phyloP scores from a whole-genome alignment of 37 sponge, comb jelly and placozoan species.

The Tethya wilhelma region DNA sequence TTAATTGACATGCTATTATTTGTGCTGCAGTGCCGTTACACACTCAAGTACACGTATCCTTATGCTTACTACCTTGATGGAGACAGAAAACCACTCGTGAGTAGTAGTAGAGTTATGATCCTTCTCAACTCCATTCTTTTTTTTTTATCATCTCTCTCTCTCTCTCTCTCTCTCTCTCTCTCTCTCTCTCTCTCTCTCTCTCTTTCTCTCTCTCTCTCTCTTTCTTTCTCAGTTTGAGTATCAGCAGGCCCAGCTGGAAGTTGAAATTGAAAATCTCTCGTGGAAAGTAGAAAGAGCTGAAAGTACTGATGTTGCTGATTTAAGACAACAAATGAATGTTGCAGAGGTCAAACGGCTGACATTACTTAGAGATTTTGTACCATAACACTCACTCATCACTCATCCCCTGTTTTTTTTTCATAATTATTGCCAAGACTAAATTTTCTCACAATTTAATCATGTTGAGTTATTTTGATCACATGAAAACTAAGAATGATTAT shows the following conservation, averaged over 20 bases:
- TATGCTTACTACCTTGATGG: constrained; percentile 83
- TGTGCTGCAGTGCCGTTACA: constrained; percentile 74
- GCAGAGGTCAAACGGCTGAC: constrained; percentile 74
- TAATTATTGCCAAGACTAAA: background rate
- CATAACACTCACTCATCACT: no score
- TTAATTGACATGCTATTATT: background rate
- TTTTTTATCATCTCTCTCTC: constrained; percentile 16
- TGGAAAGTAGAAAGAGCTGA: constrained; percentile 88
- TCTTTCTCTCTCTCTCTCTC: constrained; percentile 35
- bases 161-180: constrained; percentile 45
- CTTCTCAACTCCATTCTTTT: background rate
- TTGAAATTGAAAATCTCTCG: constrained; percentile 91
- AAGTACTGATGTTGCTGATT: constrained; percentile 60
- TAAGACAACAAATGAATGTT: constrained; percentile 73
- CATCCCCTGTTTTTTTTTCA: no score
- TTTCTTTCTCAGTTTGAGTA: constrained; percentile 83
- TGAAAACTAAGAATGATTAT: background rate
- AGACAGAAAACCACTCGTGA: constrained; percentile 78
- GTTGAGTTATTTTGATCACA: no score
- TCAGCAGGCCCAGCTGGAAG: constrained; percentile 91
- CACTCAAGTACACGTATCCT: constrained; percentile 91
- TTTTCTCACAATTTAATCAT: background rate
- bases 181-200: constrained; percentile 38
- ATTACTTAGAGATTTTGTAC: constrained; percentile 71
- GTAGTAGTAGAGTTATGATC: background rate